Percentiles rank a stretch among this genome's conserved stretches.
Evolutionary conservation across 2,797 vertebrate genomes (phyloP).

Genomic region (Phoebastria nigripes): DNA sequence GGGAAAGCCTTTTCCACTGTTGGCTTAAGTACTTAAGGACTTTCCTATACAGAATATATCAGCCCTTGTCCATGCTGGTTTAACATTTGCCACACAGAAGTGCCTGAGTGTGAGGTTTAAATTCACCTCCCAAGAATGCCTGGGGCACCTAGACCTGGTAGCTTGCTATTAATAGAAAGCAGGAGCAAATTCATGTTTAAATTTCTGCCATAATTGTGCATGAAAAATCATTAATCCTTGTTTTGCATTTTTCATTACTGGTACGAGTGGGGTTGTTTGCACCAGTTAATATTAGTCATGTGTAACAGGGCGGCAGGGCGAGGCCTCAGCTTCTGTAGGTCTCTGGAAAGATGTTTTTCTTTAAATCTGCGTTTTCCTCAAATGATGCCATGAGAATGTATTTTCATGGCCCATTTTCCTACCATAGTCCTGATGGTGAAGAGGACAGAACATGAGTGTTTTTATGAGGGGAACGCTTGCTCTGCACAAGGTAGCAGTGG

Average conservation of each 20-base stretch:
- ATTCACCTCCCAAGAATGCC: background rate
- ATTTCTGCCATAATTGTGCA: background rate
- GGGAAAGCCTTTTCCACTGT: background rate
- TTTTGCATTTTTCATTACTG: background rate
- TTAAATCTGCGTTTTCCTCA: background rate
- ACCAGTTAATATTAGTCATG: background rate
- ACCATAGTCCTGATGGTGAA: accelerated
- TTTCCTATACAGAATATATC: background rate
- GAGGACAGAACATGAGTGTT: accelerated
- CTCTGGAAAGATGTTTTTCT: background rate
- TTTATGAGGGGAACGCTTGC: background rate
- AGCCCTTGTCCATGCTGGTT: background rate
- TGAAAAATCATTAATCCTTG: background rate
- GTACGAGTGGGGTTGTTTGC: background rate
- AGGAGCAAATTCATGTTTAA: background rate
- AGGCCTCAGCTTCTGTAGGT: background rate
- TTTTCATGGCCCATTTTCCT: background rate
- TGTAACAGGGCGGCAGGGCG: background rate
- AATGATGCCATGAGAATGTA: background rate
- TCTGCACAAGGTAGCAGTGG: background rate
- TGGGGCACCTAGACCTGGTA: background rate
- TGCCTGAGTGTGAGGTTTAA: background rate
- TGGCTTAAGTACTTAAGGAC: background rate
- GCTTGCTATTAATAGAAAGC: background rate
- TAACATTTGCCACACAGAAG: background rate